Base-by-base conservation (phyloP, 2,113 vertebrate species). In the Mugil cephalus region DNA sequence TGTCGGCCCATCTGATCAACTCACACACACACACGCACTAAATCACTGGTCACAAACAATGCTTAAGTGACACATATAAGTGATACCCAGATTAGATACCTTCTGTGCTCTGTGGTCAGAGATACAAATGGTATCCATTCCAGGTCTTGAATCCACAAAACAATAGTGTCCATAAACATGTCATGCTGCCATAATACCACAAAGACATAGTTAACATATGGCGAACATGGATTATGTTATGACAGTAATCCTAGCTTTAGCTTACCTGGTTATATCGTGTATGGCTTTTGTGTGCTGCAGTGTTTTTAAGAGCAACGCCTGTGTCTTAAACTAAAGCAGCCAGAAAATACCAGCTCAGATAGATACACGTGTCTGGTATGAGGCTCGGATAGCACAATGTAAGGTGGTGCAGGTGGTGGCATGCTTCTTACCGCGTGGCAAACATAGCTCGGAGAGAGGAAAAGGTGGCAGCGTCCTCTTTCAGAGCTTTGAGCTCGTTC, bases 391-490 rank as follows among this genome's bases (percentile, higher is more conserved):
- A 18, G 18, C 30, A 51, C 10, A 2, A 9, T 34, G 36, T 47
- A 35, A 19, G 15, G 7, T 4, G 4, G 6, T n/a, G 48, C 36
- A 39, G 45, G 19, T 12, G 61, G 18, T 2, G 17, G 10, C 12
- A 1, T 9, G 13, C 46, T 63, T 53, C 81, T 90, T 95, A 99
- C 98, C 98, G 96, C 79, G 97, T 99, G 69, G 97, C 98, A 39
- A 99, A 99, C 98, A 99, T 99, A 21, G 97, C 98, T 4, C 98
- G 93, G 62, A 99, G 94, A 0, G 98, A 99, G 68, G 98, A 99
- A 83, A 99, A 99, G 71, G 97, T 99, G 79, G 97, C 98, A 0
- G 98, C 98, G 0, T 99, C 98, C 79, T 99, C 98, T 82, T 99
- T 99, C 84, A 99, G 94, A 66, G 96, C 96, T 88, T 99, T 99